Evolutionary conservation across 2,888 invertebrate species (phyloP).

Genomic region (Automeris io): DNA sequence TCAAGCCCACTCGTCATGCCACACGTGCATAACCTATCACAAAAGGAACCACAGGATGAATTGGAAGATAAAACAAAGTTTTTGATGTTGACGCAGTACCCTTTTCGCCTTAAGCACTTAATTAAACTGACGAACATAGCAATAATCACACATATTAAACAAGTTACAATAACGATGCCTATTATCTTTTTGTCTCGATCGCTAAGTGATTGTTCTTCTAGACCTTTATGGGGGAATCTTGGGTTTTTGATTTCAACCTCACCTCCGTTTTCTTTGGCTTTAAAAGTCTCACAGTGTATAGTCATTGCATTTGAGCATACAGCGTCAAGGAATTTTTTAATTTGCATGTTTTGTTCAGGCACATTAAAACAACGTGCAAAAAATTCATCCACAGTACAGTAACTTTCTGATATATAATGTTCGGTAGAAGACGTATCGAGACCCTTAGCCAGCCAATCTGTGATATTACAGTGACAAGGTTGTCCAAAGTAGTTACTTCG

Average conservation of each 20-base stretch:
- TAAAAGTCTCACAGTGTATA: constrained; percentile 77
- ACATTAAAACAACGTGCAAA: constrained; percentile 81
- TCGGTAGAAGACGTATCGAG: constrained; percentile 53
- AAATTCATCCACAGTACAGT: constrained; percentile 77
- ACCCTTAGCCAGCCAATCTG: constrained; percentile 72
- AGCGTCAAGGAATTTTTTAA: constrained; percentile 78
- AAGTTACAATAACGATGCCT: constrained; percentile 72
- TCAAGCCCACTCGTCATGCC: constrained; percentile 68
- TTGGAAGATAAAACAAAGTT: constrained; percentile 56
- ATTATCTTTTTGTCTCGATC: constrained; percentile 59
- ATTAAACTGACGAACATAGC: constrained; percentile 74
- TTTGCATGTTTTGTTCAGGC: constrained; percentile 78
- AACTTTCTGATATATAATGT: constrained; percentile 72
- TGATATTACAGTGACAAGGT: constrained; percentile 79
- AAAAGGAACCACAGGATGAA: constrained; percentile 48
- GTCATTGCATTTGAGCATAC: constrained; percentile 72
- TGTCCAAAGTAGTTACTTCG: constrained; percentile 80
- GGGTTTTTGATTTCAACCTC: constrained; percentile 58
- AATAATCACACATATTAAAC: constrained; percentile 67
- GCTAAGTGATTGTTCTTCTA: constrained; percentile 29
- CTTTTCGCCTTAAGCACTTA: constrained; percentile 76
- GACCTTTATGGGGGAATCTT: constrained; percentile 59
- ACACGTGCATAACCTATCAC: constrained; percentile 54
- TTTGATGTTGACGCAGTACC: constrained; percentile 67
- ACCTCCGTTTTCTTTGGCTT: constrained; percentile 40